These are phyloP conservation scores for Leptopilina boulardi DNA, from an alignment of 1,140 invertebrate species.

Conservation along the genomic window DNA sequence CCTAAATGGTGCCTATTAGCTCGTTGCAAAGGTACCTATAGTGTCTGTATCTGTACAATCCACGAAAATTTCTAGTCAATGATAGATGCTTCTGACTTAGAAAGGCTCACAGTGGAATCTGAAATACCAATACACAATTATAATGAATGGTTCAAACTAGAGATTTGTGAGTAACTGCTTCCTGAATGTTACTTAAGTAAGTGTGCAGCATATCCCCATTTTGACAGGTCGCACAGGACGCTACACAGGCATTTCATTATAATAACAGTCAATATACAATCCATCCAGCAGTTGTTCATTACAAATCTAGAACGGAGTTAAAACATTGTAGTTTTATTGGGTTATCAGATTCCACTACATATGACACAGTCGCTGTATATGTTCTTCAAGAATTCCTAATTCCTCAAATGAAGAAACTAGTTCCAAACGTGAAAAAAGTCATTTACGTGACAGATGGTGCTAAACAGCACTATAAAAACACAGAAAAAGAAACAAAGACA, in stretches of 20 bases:
- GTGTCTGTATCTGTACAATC: conserved; percentile 41
- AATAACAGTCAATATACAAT: conserved; percentile 33
- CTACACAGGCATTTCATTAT: conserved; percentile 33
- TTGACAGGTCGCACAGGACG: not conserved
- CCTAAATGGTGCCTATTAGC: conserved; percentile 44
- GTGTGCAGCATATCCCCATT: not conserved
- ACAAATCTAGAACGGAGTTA: not conserved
- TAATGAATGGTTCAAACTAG: not conserved
- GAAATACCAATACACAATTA: conserved; percentile 17
- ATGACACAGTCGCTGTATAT: no score
- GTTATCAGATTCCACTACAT: conserved; percentile 18
- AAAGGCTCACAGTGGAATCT: not conserved
- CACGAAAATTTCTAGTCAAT: conserved; percentile 41
- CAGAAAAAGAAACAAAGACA: no score
- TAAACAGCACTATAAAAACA: no score
- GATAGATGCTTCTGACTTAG: conserved; percentile 24
- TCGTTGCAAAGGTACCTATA: conserved; percentile 41
- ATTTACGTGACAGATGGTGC: no score
- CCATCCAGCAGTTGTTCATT: conserved; percentile 16
- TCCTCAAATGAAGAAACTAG: no score
- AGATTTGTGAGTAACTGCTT: not conserved
- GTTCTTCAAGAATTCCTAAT: no score
- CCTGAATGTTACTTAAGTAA: conserved; percentile 23
- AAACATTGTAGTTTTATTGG: not conserved
- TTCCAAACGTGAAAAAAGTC: no score